Percentiles rank a stretch among this genome's conserved stretches.
Conservation (phyloP, 2,888 invertebrate species). For the Hemaris fuciformis region DNA sequence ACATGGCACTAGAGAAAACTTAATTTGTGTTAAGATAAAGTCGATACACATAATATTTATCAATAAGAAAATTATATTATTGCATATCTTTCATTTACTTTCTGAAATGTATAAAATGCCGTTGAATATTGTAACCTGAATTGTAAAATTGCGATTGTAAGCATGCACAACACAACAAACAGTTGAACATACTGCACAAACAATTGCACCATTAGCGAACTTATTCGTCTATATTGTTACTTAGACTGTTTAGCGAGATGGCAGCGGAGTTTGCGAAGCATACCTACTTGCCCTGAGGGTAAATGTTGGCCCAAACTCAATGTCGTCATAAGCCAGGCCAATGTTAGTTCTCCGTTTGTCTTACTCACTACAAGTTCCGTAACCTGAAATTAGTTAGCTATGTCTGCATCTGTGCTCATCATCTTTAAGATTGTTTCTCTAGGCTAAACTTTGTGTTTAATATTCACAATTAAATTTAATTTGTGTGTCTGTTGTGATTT, state of each 20-base stretch:
- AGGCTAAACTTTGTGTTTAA: not conserved
- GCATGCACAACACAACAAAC: not conserved
- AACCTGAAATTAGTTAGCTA: constrained; percentile 50
- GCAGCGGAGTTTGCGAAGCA: constrained; percentile 35
- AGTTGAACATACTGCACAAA: constrained; percentile 13
- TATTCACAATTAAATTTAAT: not conserved
- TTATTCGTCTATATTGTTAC: constrained; percentile 25
- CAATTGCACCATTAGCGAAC: constrained; percentile 17
- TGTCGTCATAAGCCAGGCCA: constrained; percentile 59
- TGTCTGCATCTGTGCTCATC: constrained; percentile 25
- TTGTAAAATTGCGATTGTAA: not conserved
- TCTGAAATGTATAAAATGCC: not conserved
- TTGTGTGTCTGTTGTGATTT: too few relatives aligned
- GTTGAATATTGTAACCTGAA: not conserved
- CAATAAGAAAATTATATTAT: too few relatives aligned
- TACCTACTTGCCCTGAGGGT: constrained; percentile 44
- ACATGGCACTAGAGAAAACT: too few relatives aligned
- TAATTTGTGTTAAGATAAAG: too few relatives aligned
- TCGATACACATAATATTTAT: too few relatives aligned
- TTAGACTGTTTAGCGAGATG: constrained; percentile 27
- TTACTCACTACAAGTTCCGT: constrained; percentile 48
- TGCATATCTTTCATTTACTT: too few relatives aligned
- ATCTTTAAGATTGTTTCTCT: constrained; percentile 1
- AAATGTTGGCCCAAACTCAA: constrained; percentile 55
- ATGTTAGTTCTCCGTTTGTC: constrained; percentile 58